Conservation (phyloP, 1,140 invertebrate species). For the Homarus americanus region DNA sequence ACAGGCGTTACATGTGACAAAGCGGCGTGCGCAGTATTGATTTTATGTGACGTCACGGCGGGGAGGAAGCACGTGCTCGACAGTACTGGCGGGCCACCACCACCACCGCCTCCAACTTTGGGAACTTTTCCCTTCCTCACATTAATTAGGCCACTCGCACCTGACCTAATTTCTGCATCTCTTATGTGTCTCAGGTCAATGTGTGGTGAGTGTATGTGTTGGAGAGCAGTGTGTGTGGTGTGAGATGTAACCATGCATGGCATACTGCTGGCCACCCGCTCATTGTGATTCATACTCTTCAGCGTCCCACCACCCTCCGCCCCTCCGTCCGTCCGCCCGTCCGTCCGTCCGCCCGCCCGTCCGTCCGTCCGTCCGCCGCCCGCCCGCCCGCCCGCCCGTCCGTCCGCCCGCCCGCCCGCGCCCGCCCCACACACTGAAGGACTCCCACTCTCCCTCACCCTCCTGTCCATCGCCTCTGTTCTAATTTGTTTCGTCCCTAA, state of each 20-base stretch:
- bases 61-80: slow-evolving; percentile 36
- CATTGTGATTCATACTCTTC: not conserved
- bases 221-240: not conserved
- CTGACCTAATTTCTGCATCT: not conserved
- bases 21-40: slow-evolving; percentile 36
- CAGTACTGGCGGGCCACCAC: not conserved
- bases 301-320: not conserved
- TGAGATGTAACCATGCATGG: not conserved
- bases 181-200: not conserved
- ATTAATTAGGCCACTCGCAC: slow-evolving; percentile 27
- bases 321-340: not conserved
- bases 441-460: not conserved
- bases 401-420: too few relatives aligned
- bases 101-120: slow-evolving; percentile 15
- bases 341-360: too few relatives aligned
- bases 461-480: not conserved
- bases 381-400: too few relatives aligned
- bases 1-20: slow-evolving; percentile 8
- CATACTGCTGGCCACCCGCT: not conserved
- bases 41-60: slow-evolving; percentile 25
- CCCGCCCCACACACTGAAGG: not conserved
- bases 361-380: too few relatives aligned
- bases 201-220: not conserved
- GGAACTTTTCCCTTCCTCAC: slow-evolving; percentile 28
- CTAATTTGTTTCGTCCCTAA: slow-evolving; percentile 21